Percentiles rank a stretch among this genome's conserved stretches.
Conservation (phyloP, 2,888 invertebrate species). For the Drosophila neotestacea region DNA sequence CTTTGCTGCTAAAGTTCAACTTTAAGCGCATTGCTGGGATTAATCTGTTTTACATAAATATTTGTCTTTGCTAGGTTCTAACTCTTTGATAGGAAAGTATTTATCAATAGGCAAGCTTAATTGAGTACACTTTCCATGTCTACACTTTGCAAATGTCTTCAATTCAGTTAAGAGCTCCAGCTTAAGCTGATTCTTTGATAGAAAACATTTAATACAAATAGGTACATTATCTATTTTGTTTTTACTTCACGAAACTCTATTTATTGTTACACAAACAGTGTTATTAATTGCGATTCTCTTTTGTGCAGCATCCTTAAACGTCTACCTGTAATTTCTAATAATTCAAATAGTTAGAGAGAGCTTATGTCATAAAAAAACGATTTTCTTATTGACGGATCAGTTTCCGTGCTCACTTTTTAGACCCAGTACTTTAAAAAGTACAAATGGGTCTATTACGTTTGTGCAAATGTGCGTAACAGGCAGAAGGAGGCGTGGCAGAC, state of each 20-base stretch:
- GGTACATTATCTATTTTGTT: too few species aligned
- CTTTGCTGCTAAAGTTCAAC: neutral
- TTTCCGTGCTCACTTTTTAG: too few species aligned
- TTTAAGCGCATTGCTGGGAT: conserved; percentile 3
- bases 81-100: neutral
- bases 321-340: neutral
- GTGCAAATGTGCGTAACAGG: too few species aligned
- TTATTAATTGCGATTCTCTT: neutral
- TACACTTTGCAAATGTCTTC: neutral
- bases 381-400: too few species aligned
- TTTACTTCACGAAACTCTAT: too few species aligned
- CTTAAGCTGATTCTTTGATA: neutral
- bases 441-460: too few species aligned
- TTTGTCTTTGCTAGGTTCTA: neutral
- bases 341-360: too few species aligned
- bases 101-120: neutral
- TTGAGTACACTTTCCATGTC: neutral
- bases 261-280: too few species aligned
- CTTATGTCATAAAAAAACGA: too few species aligned
- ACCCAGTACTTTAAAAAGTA: too few species aligned
- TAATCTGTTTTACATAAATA: neutral
- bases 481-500: too few species aligned
- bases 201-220: too few species aligned
- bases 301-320: neutral
- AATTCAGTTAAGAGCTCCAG: neutral